These are phyloP conservation scores for Caenorhabditis latens DNA, from an alignment of 1,140 invertebrate species.

Conservation along the genomic window DNA sequence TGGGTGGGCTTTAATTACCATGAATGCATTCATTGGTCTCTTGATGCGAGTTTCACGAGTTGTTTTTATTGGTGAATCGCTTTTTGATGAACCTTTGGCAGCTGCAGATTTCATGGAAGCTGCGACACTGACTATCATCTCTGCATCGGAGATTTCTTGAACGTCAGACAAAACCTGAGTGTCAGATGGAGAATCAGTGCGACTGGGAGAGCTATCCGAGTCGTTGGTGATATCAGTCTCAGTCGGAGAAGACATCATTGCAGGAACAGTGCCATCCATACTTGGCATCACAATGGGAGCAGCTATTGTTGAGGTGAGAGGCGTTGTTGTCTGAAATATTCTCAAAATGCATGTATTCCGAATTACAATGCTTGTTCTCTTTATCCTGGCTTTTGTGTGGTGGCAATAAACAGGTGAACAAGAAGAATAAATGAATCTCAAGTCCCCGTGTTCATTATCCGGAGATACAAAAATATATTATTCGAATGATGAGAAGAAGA, in stretches of 20 bases:
- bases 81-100: not conserved
- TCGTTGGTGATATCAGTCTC: not conserved
- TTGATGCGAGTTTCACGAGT: conserved; percentile 27
- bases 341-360: conserved; percentile 6
- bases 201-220: not conserved
- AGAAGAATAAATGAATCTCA: conserved; percentile 50
- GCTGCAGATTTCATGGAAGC: not conserved
- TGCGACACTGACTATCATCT: not conserved
- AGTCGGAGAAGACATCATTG: not conserved
- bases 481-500: not conserved
- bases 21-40: conserved; percentile 55
- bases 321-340: conserved; percentile 32
- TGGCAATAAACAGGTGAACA: conserved; percentile 39
- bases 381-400: conserved; percentile 27
- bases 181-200: not conserved
- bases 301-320: not conserved
- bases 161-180: not conserved
- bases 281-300: not conserved
- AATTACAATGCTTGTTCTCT: conserved; percentile 27
- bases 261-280: not conserved
- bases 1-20: not conserved
- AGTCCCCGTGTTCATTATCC: not conserved
- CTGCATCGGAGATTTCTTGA: not conserved
- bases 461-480: conserved; percentile 32
- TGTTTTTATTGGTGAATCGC: too few species aligned